Base-by-base conservation (phyloP, 2,797 vertebrate genomes). In the Pipistrellus nathusii region DNA sequence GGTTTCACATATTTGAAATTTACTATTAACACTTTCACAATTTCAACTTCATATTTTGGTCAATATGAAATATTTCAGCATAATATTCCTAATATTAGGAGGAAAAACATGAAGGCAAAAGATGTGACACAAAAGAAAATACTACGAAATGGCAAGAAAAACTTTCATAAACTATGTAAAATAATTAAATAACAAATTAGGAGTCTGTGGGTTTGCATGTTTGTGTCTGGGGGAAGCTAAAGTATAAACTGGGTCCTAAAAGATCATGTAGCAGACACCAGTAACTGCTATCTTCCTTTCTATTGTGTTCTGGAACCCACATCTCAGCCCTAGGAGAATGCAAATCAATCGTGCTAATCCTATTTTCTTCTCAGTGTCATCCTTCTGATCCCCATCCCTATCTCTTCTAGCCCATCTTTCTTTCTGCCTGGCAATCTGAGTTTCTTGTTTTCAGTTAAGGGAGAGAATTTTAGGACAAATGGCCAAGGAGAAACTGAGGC, bases 51-150 rank as follows among this genome's bases (percentile, higher is more conserved):
- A 62, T 14, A 62, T 14, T 62, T 62, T 30, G 59, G 59, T 30
- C 59, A 62, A 62, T 6, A 48, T 71, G 6, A 96, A 85, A 30
- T 88, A 93, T 88, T 92, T 85, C 41, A 85, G 46, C 30, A 4
- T 53, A 88, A 83, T 91, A n/a, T 78, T 95, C 17, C 10, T 44
- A 44, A 11, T 62, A 41, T 14, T 64, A 59, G 20, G 23, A 25
- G 38, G 17, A 38, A 78, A 62, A 87, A 55, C 5, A 51, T 18
- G 7, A 76, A 77, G 27, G 21, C 5, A 59, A 81, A 92, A 81
- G 18, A 59, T 20, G 17, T 53, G 51, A 30, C 10, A 48, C 11
- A 84, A 14, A 90, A 14, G 3, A 69, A 71, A 75, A 25, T 77
- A 57, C 8, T 87, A 57, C 20, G 88, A 27, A 88, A 72, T 66